Evolutionary conservation across 2,113 vertebrate species (phyloP).

Genomic region (Hippotragus niger): DNA sequence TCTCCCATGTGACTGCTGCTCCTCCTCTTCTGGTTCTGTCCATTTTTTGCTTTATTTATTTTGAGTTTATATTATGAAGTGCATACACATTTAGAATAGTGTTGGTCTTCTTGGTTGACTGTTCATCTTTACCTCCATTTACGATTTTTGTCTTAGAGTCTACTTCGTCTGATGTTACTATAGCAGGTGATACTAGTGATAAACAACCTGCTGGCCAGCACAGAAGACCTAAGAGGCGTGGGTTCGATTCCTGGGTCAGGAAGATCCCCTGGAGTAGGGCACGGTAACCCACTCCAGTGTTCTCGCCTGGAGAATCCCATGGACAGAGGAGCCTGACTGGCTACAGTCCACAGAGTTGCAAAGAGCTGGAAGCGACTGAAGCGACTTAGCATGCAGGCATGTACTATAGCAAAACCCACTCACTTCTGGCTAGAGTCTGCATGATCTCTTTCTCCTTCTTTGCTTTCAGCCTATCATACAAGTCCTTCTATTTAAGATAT

Average conservation of each 20-base stretch:
- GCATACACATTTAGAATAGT: neutral
- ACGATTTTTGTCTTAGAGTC: neutral
- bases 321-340: neutral
- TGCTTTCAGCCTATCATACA: neutral
- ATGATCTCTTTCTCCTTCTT: neutral
- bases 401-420: neutral
- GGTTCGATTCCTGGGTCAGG: neutral
- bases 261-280: neutral
- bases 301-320: neutral
- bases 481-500: neutral
- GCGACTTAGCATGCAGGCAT: fast-evolving
- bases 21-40: neutral
- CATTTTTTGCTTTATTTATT: neutral
- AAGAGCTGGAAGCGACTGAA: neutral
- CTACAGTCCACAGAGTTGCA: neutral
- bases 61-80: neutral
- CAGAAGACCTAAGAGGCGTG: neutral
- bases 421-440: neutral
- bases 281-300: neutral
- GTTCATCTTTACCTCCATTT: neutral
- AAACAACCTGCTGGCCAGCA: neutral
- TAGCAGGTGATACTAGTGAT: neutral
- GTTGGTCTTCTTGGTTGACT: neutral
- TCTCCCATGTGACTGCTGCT: neutral
- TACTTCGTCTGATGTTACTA: no score